Evolutionary conservation across 1,140 invertebrate genomes (phyloP).

Genomic region (Drosophila pseudoananassae): DNA sequence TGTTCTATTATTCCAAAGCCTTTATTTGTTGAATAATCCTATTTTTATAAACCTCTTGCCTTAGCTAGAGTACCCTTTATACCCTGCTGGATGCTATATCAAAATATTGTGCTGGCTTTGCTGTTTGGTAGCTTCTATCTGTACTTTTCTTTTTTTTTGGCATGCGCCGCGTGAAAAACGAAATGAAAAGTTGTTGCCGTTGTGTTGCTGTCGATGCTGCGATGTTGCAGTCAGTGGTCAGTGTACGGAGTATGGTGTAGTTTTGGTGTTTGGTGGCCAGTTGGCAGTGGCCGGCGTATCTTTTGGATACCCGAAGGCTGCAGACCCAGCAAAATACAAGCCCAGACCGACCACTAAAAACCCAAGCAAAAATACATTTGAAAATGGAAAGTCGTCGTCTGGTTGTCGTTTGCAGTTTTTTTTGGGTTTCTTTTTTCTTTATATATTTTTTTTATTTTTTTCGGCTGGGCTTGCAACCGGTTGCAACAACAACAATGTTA

Average conservation of each 20-base stretch:
- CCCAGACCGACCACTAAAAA: neutral
- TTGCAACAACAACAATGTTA: slow-evolving; percentile 58
- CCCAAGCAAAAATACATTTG: slow-evolving; percentile 57
- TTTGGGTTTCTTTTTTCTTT: slow-evolving; percentile 24
- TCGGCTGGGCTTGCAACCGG: slow-evolving; percentile 62
- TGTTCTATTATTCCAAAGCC: no score
- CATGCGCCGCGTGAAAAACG: slow-evolving; percentile 75
- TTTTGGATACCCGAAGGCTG: slow-evolving; percentile 44
- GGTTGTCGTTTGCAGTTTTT: slow-evolving; percentile 61
- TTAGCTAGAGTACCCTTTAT: slow-evolving; percentile 7
- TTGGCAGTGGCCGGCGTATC: slow-evolving; percentile 41
- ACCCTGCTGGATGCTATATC: slow-evolving; percentile 23
- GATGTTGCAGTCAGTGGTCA: slow-evolving; percentile 43
- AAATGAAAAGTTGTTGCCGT: slow-evolving; percentile 78
- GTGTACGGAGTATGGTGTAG: neutral
- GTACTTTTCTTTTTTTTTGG: slow-evolving; percentile 47
- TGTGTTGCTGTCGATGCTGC: slow-evolving; percentile 40
- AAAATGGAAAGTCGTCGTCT: slow-evolving; percentile 76
- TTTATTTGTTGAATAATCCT: neutral
- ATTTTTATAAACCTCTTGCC: neutral
- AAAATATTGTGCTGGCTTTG: slow-evolving; percentile 39
- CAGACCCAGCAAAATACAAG: slow-evolving; percentile 49
- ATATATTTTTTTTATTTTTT: slow-evolving; percentile 17
- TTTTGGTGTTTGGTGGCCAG: slow-evolving; percentile 15
- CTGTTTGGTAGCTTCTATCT: slow-evolving; percentile 48